phyloP scores from a whole-genome alignment of 2,113 vertebrate genomes.

The Sphaerodactylus townsendi region DNA sequence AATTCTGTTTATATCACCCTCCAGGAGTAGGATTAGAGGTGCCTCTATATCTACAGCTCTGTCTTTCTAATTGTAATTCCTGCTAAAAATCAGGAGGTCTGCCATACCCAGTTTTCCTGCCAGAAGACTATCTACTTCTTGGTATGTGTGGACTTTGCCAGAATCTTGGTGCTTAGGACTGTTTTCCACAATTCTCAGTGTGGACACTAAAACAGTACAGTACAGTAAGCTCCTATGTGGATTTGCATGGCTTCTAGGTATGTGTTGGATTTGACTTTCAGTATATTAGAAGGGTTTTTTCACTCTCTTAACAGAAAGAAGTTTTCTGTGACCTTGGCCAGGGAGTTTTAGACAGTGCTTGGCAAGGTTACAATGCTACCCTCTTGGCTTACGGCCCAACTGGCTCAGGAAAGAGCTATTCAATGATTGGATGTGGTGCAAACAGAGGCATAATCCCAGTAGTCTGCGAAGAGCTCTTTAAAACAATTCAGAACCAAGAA shows the following conservation, averaged over 20 bases:
- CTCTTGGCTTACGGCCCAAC: constrained; percentile 84
- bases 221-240: too few species aligned
- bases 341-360: constrained; percentile 77
- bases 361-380: constrained; percentile 82
- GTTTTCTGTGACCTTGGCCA: constrained; percentile 80
- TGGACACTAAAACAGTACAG: background rate
- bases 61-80: too few species aligned
- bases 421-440: constrained; percentile 80
- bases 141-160: background rate
- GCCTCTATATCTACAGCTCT: background rate
- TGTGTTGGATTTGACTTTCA: background rate
- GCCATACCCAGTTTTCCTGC: too few species aligned
- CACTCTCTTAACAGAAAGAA: constrained; percentile 63
- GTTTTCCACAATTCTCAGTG: background rate
- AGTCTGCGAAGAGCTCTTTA: constrained; percentile 82
- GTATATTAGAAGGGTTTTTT: background rate
- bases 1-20: too few species aligned
- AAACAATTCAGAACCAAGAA: constrained; percentile 72
- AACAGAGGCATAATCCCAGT: constrained; percentile 84
- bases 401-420: constrained; percentile 87
- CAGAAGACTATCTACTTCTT: background rate
- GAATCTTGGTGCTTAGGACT: background rate
- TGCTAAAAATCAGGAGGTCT: background rate
- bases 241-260: background rate
- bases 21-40: background rate